Conservation (phyloP, 2,888 invertebrate genomes). For the Amphimallon solstitiale region DNA sequence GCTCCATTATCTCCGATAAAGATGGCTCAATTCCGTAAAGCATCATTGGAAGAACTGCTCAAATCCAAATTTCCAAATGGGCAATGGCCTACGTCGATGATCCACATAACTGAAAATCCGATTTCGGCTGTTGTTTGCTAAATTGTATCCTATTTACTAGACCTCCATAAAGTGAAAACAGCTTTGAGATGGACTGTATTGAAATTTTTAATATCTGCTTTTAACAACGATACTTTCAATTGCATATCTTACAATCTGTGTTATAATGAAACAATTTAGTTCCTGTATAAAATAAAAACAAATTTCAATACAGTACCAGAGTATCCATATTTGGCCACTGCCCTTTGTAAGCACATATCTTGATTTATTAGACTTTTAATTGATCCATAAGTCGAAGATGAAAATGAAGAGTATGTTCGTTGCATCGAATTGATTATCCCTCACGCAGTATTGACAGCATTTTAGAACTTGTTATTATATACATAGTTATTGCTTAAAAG, state of each 20-base stretch:
- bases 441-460: conserved; percentile 20
- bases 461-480: conserved; percentile 38
- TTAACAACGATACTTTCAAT: too few species aligned
- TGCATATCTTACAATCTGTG: neutral
- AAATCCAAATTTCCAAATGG: conserved; percentile 60
- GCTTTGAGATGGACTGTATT: conserved; percentile 51
- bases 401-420: neutral
- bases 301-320: conserved; percentile 61
- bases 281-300: conserved; percentile 43
- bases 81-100: conserved; percentile 71
- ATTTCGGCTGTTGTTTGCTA: conserved; percentile 81
- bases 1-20: conserved; percentile 77
- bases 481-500: conserved; percentile 31
- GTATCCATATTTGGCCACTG: conserved; percentile 59
- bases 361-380: conserved; percentile 43
- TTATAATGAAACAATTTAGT: neutral
- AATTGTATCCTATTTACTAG: conserved; percentile 47
- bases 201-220: conserved; percentile 46
- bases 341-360: conserved; percentile 57
- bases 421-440: too few species aligned
- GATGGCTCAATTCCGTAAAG: conserved; percentile 74
- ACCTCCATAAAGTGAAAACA: conserved; percentile 27
- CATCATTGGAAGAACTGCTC: conserved; percentile 68
- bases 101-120: conserved; percentile 83
- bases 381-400: conserved; percentile 17